Evolutionary conservation across 2,113 vertebrate genomes (phyloP), one percentile per base, ranked within the genome.

Genomic region (Hirundichthys speculiger): DNA sequence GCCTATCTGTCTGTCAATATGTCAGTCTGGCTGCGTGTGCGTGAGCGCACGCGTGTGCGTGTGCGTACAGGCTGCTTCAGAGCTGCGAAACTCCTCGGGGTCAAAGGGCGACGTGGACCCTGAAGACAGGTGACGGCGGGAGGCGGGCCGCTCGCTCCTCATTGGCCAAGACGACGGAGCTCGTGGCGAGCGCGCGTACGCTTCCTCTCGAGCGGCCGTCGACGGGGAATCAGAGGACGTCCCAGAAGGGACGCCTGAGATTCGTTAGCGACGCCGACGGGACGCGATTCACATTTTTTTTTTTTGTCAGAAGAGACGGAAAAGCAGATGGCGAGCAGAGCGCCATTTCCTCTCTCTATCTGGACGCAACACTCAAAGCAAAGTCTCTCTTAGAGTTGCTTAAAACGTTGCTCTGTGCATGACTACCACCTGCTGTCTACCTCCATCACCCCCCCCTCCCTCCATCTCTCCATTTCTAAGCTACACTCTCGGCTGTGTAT

Each of bases 371-470:
- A 30, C 10, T 21, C 8, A 9, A n/a, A n/a, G n/a, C n/a, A n/a
- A n/a, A 2, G 4, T 48, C 21, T 15, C 63, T 51, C 38, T 83
- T 19, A 27, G 55, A 66, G 69, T 69, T 54, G 51, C 62, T 63
- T 53, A 83, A 86, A 80, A 69, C 58, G 73, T 80, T 84, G 64
- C 54, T 90, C 83, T 86, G 82, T 87, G 75, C 79, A 77, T 81
- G 79, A 90, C 84, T 84, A 87, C 86, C 88, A 84, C 86, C 84
- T 84, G 86, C 89, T 90, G 86, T 86, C 87, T 88, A 80, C 89
- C 81, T 73, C 69, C 64, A 22, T 38, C 34, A 13, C 15, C 19
- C 48, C 10, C 12, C 45, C 20, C 64, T 22, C 27, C n/a, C n/a
- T n/a, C n/a, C n/a, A n/a, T n/a, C n/a, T 13, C 45, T 10, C 47